Evolutionary conservation across 2,797 vertebrate species (phyloP).

Genomic region (Microctenopoma steveboyesi): DNA sequence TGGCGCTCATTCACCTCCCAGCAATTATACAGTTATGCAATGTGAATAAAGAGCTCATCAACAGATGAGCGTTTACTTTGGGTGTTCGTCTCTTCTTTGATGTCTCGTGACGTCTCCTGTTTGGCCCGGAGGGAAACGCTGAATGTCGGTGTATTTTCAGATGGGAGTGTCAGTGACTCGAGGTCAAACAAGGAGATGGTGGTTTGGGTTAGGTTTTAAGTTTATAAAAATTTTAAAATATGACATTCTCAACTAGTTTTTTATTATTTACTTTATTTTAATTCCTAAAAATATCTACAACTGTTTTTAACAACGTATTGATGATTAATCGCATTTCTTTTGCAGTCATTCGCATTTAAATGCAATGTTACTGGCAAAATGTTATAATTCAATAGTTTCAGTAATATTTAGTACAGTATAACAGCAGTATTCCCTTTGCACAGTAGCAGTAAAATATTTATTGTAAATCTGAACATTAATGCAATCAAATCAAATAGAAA

Average conservation of each 20-base stretch:
- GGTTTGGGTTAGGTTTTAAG: not conserved
- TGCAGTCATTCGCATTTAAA: no score
- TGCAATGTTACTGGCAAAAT: no score
- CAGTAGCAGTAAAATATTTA: no score
- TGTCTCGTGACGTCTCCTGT: not conserved
- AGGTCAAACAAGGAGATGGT: constrained; percentile 11
- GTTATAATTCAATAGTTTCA: no score
- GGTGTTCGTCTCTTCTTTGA: constrained; percentile 16
- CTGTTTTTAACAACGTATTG: no score
- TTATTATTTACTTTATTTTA: not conserved
- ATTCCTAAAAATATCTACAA: not conserved
- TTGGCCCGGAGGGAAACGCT: not conserved
- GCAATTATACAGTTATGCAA: constrained; percentile 9
- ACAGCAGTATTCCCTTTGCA: no score
- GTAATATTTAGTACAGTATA: no score
- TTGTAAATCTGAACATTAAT: no score
- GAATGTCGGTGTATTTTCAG: constrained; percentile 10
- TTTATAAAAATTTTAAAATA: not conserved
- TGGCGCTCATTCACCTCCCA: constrained; percentile 47
- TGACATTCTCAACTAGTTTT: not conserved
- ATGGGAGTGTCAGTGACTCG: constrained; percentile 10
- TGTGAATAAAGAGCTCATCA: constrained; percentile 4
- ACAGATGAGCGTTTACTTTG: constrained; percentile 9
- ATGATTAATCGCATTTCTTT: no score
- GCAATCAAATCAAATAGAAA: no score